Percentiles rank a stretch among this genome's conserved stretches.
Evolutionary conservation across 2,888 invertebrate genomes (phyloP).

Genomic region (Lampropteryx suffumata): DNA sequence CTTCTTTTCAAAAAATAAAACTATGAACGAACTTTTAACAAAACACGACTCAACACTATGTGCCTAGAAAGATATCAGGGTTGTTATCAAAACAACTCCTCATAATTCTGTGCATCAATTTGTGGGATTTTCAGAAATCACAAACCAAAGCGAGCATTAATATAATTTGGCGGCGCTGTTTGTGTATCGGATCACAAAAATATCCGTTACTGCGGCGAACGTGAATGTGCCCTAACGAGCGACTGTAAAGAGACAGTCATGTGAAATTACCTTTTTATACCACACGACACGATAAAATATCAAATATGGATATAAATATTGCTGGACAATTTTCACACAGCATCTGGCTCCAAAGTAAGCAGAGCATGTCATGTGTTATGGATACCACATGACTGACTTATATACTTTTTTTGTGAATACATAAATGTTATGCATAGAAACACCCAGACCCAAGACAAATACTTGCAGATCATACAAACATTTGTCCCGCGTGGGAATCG

Average conservation of each 20-base stretch:
- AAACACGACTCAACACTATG: neutral
- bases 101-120: constrained; percentile 3
- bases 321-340: too few relatives aligned
- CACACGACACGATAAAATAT: constrained; percentile 48
- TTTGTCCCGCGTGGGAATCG: too few relatives aligned
- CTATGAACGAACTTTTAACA: constrained; percentile 1
- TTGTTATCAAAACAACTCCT: constrained; percentile 5
- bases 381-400: too few relatives aligned
- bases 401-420: too few relatives aligned
- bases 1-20: neutral
- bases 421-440: too few relatives aligned
- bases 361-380: too few relatives aligned
- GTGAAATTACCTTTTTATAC: constrained; percentile 34
- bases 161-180: constrained; percentile 19
- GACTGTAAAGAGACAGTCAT: constrained; percentile 61
- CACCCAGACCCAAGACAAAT: too few relatives aligned
- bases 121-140: constrained; percentile 6
- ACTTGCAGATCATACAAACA: too few relatives aligned
- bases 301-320: too few relatives aligned
- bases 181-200: constrained; percentile 52
- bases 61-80: neutral
- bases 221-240: constrained; percentile 78
- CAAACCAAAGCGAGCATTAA: constrained; percentile 10
- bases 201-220: constrained; percentile 67
- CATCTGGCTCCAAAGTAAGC: too few relatives aligned